Percentiles rank a stretch among this genome's conserved stretches.
These are phyloP conservation scores for Drosophila carrolli DNA, from an alignment of 1,140 invertebrate genomes.

Conservation along the genomic window DNA sequence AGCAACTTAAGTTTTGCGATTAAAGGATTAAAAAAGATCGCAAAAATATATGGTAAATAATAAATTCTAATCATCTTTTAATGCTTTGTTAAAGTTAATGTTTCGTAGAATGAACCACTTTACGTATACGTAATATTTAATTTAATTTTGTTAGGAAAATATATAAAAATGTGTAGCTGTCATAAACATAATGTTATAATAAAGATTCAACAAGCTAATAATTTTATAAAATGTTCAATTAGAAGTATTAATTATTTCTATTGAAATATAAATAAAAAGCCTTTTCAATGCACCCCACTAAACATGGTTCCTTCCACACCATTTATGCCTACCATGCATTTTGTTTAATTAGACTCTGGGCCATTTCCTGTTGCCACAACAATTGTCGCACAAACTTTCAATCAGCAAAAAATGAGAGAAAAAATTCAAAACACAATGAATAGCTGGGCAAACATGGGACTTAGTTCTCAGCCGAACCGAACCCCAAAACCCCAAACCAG, in stretches of 20 bases:
- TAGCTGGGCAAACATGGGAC: constrained; percentile 51
- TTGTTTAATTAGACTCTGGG: constrained; percentile 62
- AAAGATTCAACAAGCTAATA: neutral
- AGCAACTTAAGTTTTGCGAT: too few species aligned
- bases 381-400: constrained; percentile 77
- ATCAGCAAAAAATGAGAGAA: constrained; percentile 42
- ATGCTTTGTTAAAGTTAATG: too few species aligned
- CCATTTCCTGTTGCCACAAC: constrained; percentile 71
- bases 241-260: neutral
- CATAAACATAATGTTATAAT: neutral
- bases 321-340: constrained; percentile 19
- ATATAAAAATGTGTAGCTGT: too few species aligned
- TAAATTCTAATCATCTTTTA: too few species aligned
- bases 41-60: too few species aligned
- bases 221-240: neutral
- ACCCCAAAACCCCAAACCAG: neutral
- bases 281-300: neutral
- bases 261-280: neutral
- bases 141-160: too few species aligned
- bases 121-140: too few species aligned
- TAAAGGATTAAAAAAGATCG: neutral
- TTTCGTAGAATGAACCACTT: too few species aligned
- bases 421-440: constrained; percentile 42
- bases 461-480: constrained; percentile 18
- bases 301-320: neutral